Conservation (phyloP, 2,888 invertebrate genomes). For the Entomobrya proxima region DNA sequence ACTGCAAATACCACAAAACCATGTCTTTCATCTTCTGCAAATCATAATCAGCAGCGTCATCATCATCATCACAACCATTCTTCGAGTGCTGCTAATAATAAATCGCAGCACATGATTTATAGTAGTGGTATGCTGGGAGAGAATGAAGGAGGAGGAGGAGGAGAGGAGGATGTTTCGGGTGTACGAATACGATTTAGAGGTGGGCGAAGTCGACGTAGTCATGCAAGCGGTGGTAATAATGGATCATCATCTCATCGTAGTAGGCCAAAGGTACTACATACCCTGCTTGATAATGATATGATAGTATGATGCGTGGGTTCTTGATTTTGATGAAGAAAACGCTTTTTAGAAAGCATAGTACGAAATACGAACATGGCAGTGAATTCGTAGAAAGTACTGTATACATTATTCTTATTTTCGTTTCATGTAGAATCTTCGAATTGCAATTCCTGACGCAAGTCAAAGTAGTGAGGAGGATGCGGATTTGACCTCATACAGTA, state of each 20-base stretch:
- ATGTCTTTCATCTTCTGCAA: slow-evolving; percentile 58
- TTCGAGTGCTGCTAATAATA: slow-evolving; percentile 28
- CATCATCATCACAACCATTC: slow-evolving; percentile 17
- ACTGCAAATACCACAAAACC: slow-evolving; percentile 50
- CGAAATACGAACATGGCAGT: slow-evolving; percentile 9
- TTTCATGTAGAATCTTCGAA: slow-evolving; percentile 53
- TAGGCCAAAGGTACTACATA: slow-evolving; percentile 56
- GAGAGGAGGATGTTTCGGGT: slow-evolving; percentile 44
- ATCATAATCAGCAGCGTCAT: not conserved
- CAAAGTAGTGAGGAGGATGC: slow-evolving; percentile 50
- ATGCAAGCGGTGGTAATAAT: slow-evolving; percentile 58
- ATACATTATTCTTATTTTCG: not conserved
- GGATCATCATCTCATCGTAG: slow-evolving; percentile 56
- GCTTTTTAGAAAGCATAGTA: slow-evolving; percentile 9
- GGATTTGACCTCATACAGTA: slow-evolving; percentile 10
- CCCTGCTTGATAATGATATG: not conserved
- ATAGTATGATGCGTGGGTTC: slow-evolving; percentile 30
- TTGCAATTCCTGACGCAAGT: slow-evolving; percentile 56
- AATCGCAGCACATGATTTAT: slow-evolving; percentile 60
- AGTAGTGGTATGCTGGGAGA: slow-evolving; percentile 38
- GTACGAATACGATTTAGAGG: slow-evolving; percentile 60
- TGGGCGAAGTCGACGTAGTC: slow-evolving; percentile 62
- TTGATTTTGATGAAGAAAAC: not conserved
- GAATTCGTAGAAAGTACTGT: not conserved
- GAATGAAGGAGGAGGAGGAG: slow-evolving; percentile 41